A percentile compares a stretch with the other conserved stretches of the same genome.
These are phyloP conservation scores for Drosophila asahinai DNA, from an alignment of 1,140 invertebrate genomes.

Conservation along the genomic window DNA sequence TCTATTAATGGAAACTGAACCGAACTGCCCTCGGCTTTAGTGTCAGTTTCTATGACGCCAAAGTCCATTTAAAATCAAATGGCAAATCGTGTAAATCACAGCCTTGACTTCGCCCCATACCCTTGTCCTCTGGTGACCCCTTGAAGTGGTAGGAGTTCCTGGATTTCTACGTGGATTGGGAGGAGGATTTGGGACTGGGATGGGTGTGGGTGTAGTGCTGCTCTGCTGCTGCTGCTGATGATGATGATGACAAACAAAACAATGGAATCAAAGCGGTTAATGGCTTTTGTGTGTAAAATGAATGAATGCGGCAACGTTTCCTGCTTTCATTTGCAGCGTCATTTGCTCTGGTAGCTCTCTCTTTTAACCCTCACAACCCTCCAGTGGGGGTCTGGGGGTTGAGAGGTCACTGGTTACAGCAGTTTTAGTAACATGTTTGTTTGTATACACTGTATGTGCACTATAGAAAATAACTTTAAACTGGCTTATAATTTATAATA, in stretches of 20 bases:
- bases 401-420: constrained; percentile 22
- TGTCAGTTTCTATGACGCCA: constrained; percentile 20
- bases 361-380: not conserved
- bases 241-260: constrained; percentile 81
- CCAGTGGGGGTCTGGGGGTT: not conserved
- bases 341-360: constrained; percentile 63
- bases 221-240: constrained; percentile 45
- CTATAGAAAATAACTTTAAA: not conserved
- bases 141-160: constrained; percentile 6
- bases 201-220: constrained; percentile 10
- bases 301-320: constrained; percentile 79
- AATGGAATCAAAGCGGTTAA: constrained; percentile 82
- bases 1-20: constrained; percentile 12
- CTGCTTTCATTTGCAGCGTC: constrained; percentile 81
- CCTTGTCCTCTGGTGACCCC: constrained; percentile 28
- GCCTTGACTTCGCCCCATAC: constrained; percentile 53
- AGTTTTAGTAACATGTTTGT: constrained; percentile 47
- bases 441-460: constrained; percentile 27
- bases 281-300: constrained; percentile 83
- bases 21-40: constrained; percentile 7
- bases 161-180: constrained; percentile 3
- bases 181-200: constrained; percentile 4
- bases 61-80: constrained; percentile 51
- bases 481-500: not conserved
- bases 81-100: constrained; percentile 55